Conservation (phyloP, 2,797 vertebrate genomes). For the Anas flavirostris region DNA sequence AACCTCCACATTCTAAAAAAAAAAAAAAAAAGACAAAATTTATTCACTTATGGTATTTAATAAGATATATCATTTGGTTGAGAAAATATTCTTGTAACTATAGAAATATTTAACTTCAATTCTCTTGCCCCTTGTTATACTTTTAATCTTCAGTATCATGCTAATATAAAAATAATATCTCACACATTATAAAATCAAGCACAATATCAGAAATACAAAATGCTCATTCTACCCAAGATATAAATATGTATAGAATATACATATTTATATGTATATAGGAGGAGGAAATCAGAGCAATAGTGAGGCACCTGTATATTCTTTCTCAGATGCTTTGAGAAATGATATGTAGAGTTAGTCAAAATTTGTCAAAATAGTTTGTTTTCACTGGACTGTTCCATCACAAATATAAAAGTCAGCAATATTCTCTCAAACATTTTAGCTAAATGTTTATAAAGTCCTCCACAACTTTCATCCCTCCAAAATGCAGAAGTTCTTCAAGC, state of each 20-base stretch:
- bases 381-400: background rate
- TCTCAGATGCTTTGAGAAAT: background rate
- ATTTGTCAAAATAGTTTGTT: background rate
- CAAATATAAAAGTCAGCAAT: background rate
- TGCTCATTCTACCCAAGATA: background rate
- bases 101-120: constrained; percentile 10
- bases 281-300: background rate
- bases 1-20: background rate
- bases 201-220: background rate
- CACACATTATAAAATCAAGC: background rate
- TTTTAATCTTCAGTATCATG: background rate
- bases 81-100: background rate
- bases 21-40: background rate
- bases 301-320: background rate
- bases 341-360: rapidly evolving
- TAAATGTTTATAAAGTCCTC: background rate
- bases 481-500: background rate
- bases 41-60: background rate
- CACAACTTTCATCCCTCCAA: background rate
- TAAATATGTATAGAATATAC: background rate
- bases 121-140: background rate
- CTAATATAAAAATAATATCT: background rate
- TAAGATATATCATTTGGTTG: background rate
- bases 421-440: background rate
- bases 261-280: background rate